Evolutionary conservation across 92 coral and sea anemone species (phyloP), one percentile per base, ranked within the genome.

Genomic region (Bergia puertoricense): DNA sequence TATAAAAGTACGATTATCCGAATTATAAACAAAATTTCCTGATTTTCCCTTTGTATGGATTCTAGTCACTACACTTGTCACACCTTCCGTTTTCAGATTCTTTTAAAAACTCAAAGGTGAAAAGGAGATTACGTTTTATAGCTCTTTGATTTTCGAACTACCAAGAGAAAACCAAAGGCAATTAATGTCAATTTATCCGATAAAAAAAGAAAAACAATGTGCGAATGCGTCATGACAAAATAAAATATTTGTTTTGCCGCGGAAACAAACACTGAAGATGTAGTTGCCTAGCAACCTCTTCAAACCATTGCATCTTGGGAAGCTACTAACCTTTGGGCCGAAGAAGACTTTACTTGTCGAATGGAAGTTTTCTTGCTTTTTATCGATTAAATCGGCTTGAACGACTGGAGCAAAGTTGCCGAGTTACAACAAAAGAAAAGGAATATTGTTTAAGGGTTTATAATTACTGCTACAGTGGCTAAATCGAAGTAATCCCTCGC

Each of bases 251-350:
- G 77, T 71, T 84, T 84, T 69, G 68, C 87, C 68, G 65, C 45
- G 79, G 69, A 84, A 84, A 84, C 86, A 82, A 82, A 82, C 72
- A 42, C 42, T 76, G 75, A 14, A 42, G 42, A 7, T 20, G 77
- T 46, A 30, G 87, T 84, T 72, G 87, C 87, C 18, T 69, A 68
- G 87, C 87, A 84, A 84, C 87, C 4, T 2, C 14, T 10, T 45
- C 39, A 0, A 45, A 67, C 79, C 79, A 69, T 71, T 84, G 87
- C 87, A 84, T 71, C 87, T 50, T 48, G 87, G 87, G 87, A 84
- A 44, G 41, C n/a, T 8, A 41, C 40, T 13, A n/a, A 45, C 54
- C 36, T 77, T 77, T 77, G 9, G 36, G 44, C 30, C 30, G 30
- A 30, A 30, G 86, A 81, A 36, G 54, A 41, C 44, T 74, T 36